Base-by-base conservation (phyloP, 1,140 invertebrate species). In the Patella vulgata region DNA sequence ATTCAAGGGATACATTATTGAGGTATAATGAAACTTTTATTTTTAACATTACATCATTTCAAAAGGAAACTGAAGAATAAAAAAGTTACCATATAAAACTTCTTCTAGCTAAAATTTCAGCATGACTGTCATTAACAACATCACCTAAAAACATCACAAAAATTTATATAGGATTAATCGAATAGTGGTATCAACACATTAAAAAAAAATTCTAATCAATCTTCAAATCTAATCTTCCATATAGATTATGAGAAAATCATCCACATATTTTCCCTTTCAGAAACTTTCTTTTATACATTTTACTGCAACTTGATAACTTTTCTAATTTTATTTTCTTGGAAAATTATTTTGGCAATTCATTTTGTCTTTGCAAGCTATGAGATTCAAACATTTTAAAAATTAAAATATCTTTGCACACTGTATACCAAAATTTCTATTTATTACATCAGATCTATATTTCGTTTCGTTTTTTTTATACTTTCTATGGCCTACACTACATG, bases 101-200 rank as follows among this genome's bases (percentile, higher is more conserved):
- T 75, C 95, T 87, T 70, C 93, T 86, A 8, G 93, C 90, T 25
- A 97, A 83, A 33, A 96, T 87, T 87, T 98, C 96, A 11, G 95
- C 94, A 86, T 98, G 96, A 44, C 91, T 93, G 82, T 98, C 96
- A 81, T 91, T 92, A 17, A 98, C 64, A 57, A 92, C 87, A 75
- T 88, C 88, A 17, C 94, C 84, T 74, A 33, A 0, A 57, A 55
- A 53, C 63, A 28, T 70, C 30, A 58, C 27, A 5, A 47, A 17
- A 30, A 3, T 0, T 44, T 31, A 4, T 36, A 53, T 31, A 5
- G 33, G 11, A 31, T 1, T 14, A 36, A 21, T n/a, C n/a, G 11
- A 52, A 11, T 28, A 33, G 27, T 23, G 12, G 1, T 28, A 40
- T 11, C 21, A 50, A 55, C 42, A 56, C 6, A 56, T 36, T 21